Evolutionary conservation across 2,888 invertebrate species (phyloP).

Genomic region (Nymphalis polychloros): DNA sequence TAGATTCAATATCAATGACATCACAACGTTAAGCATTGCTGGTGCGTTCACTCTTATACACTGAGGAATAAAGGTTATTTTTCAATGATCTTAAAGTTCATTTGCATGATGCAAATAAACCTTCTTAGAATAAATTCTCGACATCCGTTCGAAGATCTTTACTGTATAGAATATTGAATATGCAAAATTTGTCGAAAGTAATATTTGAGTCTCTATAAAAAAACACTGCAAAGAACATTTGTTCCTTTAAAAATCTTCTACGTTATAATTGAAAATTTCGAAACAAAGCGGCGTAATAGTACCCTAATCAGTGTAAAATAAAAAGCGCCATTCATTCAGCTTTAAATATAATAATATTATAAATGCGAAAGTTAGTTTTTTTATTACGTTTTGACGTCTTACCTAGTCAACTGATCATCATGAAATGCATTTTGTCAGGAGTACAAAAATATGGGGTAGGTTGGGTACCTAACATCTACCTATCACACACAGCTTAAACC

Average conservation of each 20-base stretch:
- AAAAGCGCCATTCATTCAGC: no score
- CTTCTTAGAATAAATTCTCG: constrained; percentile 34
- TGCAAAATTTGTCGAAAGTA: constrained; percentile 18
- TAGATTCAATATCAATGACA: constrained; percentile 18
- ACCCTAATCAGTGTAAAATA: no score
- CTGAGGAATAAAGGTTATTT: neutral
- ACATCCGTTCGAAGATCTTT: constrained; percentile 26
- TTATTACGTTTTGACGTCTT: no score
- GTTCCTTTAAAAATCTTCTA: neutral
- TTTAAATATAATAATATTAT: no score
- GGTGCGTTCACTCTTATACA: neutral
- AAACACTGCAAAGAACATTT: neutral
- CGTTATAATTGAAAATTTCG: no score
- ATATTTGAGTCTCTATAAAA: constrained; percentile 14
- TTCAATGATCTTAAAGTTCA: neutral
- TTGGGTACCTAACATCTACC: no score
- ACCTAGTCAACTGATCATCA: no score
- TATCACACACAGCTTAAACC: no score
- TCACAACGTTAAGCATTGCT: neutral
- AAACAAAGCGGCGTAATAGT: no score
- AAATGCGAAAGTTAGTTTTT: no score
- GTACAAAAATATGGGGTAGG: no score
- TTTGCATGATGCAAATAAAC: constrained; percentile 17
- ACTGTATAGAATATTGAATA: constrained; percentile 22
- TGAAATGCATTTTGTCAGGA: no score